Conservation (phyloP, 2,888 invertebrate genomes). For the Drosophila bunnanda region DNA sequence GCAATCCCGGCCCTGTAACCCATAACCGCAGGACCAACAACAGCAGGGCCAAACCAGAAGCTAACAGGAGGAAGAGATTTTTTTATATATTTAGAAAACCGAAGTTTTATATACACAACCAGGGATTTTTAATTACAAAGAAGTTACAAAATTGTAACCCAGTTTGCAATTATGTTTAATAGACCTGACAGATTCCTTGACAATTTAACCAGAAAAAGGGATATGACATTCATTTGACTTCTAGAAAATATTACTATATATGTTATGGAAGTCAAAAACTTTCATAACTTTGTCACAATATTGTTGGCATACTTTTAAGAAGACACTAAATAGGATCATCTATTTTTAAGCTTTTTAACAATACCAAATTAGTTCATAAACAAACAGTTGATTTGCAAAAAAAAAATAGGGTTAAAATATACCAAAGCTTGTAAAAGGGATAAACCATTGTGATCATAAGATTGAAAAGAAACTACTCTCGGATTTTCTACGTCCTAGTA, state of each 20-base stretch:
- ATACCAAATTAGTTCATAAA: no score
- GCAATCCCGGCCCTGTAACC: slow-evolving; percentile 55
- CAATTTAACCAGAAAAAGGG: background rate
- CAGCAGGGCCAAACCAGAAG: slow-evolving; percentile 21
- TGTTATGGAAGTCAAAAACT: background rate
- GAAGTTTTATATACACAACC: slow-evolving; percentile 16
- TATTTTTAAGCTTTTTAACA: no score
- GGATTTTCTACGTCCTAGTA: no score
- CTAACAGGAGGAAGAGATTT: background rate
- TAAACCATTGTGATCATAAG: no score
- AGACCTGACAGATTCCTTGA: background rate
- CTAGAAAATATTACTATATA: background rate
- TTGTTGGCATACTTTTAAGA: background rate
- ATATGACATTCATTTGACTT: background rate
- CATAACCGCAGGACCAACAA: slow-evolving; percentile 63
- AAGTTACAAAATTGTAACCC: background rate
- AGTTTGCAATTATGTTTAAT: background rate
- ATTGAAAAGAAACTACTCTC: no score
- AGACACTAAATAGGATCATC: rapidly evolving
- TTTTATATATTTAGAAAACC: background rate
- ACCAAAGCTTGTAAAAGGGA: no score
- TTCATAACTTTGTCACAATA: background rate
- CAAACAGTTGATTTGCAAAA: no score
- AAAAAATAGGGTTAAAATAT: no score
- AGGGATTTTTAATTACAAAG: background rate